These are phyloP conservation scores for Polypedilum pembai DNA, from an alignment of 1,140 invertebrate genomes.

Conservation along the genomic window DNA sequence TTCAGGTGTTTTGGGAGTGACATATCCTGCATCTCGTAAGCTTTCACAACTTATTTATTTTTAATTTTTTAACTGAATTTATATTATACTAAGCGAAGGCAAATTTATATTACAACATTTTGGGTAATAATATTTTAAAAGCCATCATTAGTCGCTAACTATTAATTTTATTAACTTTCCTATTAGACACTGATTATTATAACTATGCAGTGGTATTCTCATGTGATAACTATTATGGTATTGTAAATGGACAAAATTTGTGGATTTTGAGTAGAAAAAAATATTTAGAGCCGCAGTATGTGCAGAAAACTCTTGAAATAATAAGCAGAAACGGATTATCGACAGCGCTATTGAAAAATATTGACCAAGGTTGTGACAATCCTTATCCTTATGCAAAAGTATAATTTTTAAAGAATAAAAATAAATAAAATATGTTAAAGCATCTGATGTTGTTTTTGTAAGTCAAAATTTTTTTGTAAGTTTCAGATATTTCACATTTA, in stretches of 20 bases:
- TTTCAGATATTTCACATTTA: too few relatives aligned
- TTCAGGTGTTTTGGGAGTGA: background rate
- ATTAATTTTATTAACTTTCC: too few relatives aligned
- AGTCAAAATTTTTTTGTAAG: too few relatives aligned
- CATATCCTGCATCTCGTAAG: background rate
- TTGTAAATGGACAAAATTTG: background rate
- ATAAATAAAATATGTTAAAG: too few relatives aligned
- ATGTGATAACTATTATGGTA: background rate
- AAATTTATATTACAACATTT: too few relatives aligned
- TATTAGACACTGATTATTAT: background rate
- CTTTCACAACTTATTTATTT: too few relatives aligned
- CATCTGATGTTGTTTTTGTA: too few relatives aligned
- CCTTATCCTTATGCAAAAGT: background rate
- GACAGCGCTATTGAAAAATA: background rate
- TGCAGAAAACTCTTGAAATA: background rate
- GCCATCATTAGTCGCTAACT: too few relatives aligned
- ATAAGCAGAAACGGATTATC: background rate
- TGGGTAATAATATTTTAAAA: too few relatives aligned
- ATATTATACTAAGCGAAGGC: too few relatives aligned
- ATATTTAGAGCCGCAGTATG: background rate
- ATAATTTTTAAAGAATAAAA: too few relatives aligned
- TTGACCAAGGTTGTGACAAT: background rate
- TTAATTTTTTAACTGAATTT: too few relatives aligned
- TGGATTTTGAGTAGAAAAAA: background rate
- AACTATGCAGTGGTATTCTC: background rate